Conservation (phyloP, 2,888 invertebrate species). For the Alitta virens region DNA sequence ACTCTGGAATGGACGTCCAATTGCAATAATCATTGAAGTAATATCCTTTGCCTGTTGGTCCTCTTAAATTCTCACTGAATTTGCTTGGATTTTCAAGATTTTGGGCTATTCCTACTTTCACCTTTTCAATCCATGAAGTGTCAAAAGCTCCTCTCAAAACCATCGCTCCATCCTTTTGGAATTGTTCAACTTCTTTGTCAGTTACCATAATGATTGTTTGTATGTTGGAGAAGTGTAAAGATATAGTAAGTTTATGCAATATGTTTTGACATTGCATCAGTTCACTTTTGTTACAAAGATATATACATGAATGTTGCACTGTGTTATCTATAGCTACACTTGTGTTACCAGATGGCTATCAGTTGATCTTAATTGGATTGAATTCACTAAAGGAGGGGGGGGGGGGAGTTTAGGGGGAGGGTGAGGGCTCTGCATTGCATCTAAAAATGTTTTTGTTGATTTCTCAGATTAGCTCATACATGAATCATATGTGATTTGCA, state of each 20-base stretch:
- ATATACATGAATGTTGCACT: too few relatives aligned
- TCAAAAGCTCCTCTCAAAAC: slow-evolving; percentile 36
- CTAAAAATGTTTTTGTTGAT: too few relatives aligned
- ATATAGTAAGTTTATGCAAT: neutral
- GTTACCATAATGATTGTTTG: neutral
- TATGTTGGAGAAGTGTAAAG: neutral
- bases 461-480: too few relatives aligned
- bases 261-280: neutral
- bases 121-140: slow-evolving; percentile 35
- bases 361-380: too few relatives aligned
- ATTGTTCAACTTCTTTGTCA: neutral
- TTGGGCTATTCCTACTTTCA: slow-evolving; percentile 35
- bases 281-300: too few relatives aligned
- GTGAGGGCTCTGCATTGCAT: too few relatives aligned
- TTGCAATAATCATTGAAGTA: slow-evolving; percentile 51
- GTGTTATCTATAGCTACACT: too few relatives aligned
- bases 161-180: slow-evolving; percentile 36
- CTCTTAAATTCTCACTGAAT: slow-evolving; percentile 31
- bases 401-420: too few relatives aligned
- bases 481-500: too few relatives aligned
- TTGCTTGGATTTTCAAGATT: slow-evolving; percentile 35
- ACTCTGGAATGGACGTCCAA: slow-evolving; percentile 43
- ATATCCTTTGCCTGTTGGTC: slow-evolving; percentile 29
- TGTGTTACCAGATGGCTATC: too few relatives aligned
- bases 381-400: too few relatives aligned